Base-by-base conservation (phyloP, 2,797 vertebrate species). In the Spea hammondii region DNA sequence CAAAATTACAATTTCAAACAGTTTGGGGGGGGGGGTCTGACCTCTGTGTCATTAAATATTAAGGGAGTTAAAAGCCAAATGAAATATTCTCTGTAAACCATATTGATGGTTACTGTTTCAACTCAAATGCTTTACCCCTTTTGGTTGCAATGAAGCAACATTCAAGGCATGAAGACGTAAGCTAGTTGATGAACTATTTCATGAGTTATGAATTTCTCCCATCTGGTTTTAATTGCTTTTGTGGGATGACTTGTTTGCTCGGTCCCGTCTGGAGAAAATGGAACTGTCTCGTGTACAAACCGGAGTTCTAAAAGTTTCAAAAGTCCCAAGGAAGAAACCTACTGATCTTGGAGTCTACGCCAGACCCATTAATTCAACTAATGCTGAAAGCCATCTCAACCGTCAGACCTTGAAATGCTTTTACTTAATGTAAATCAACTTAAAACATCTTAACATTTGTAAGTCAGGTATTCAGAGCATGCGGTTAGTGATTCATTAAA, bases 171-270 rank as follows among this genome's bases (percentile, higher is more conserved):
- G 65, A 47, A 60, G 65, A 49, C n/a, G 64, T 48, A 60, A 70
- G 60, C 54, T 69, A 77, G 70, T 77, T n/a, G 1, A 54, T 50
- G 17, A 60, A 70, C 68, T 55, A 60, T 77, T 77, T 69, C 14
- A 69, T 67, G 51, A 11, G 32, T 14, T 76, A 7, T 8, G 47
- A 69, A 69, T 48, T 55, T 59, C 46, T 50, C 11, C 4, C 74
- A 70, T 70, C 54, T 77, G 74, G 65, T 70, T 70, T 66, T 75
- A 57, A 75, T 75, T 67, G 64, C 14, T 46, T 12, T 44, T 12
- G 14, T 57, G 64, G 9, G 12, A 17, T 13, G 4, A 11, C 13
- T 66, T 67, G 13, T 67, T 74, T 70, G 48, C 14, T 50, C 4
- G 48, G 48, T 49, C n/a, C 0, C 32, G 14, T 51, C 67, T 69